Base-by-base conservation (phyloP, 1,140 invertebrate species). In the Hestina assimilis region DNA sequence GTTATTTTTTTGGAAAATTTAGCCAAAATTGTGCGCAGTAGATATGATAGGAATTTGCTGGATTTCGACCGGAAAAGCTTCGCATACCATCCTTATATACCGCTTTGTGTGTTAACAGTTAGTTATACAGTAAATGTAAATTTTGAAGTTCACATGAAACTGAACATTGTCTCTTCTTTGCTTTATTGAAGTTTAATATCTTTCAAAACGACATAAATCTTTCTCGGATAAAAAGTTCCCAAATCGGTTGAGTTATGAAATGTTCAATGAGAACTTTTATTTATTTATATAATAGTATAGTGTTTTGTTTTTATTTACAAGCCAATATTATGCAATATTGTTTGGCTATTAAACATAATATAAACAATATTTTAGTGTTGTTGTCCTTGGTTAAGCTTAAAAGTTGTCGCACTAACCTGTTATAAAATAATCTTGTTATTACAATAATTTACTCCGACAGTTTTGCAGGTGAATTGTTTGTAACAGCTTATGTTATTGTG, bases 1-100 rank as follows among this genome's bases (percentile, higher is more conserved):
- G 11, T 7, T n/a, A 21, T 33, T 6, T 29, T n/a, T 7, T 33
- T 14, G 9, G 35, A 19, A 41, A 28, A 17, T 20, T 19, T 33
- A 23, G 15, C 47, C 33, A 38, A 47, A 53, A 53, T 42, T 53
- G 24, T 40, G 51, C 41, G 40, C 33, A 35, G 21, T 20, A 41
- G 54, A 57, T 57, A 31, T 48, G 45, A 48, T 42, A 57, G 45
- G 41, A 57, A 59, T 56, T 57, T 59, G 53, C 58, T 72, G 40
- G 50, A 59, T 52, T 73, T 67, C 38, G 51, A 56, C 62, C 76
- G 74, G 72, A 75, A 72, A 69, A 66, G 55, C 57, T 61, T 59
- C 31, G 63, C 67, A 72, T 79, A 62, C 69, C 63, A 54, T 61
- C 40, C 21, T 38, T 54, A 52, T 51, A 66, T 64, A 58, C 56